phyloP scores from a whole-genome alignment of 2,113 vertebrate species.

The Thalassoma bifasciatum region DNA sequence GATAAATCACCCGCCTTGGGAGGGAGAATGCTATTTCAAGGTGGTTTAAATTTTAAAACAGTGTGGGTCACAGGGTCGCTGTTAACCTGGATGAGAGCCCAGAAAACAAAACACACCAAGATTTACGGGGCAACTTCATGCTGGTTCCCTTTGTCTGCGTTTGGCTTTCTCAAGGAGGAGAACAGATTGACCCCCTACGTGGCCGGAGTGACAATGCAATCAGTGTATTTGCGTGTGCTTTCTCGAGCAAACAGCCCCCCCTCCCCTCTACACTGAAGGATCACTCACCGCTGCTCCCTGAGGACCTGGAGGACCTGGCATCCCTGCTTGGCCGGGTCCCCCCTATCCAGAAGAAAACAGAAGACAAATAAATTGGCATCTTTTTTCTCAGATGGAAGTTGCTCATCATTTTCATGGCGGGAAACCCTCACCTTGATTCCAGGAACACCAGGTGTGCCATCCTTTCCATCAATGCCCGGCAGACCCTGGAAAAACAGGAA shows the following conservation, averaged over 20 bases:
- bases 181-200: slow-evolving; percentile 47
- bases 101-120: slow-evolving; percentile 62
- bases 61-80: slow-evolving; percentile 69
- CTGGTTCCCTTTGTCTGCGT: slow-evolving; percentile 31
- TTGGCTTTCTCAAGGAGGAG: slow-evolving; percentile 27
- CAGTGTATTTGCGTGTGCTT: slow-evolving; percentile 30
- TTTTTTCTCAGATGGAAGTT: slow-evolving; percentile 1
- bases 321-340: slow-evolving; percentile 85
- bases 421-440: slow-evolving; percentile 89
- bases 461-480: slow-evolving; percentile 97
- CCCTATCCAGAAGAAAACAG: slow-evolving; percentile 82
- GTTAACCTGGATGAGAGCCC: slow-evolving; percentile 70
- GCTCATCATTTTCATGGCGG: slow-evolving; percentile 27
- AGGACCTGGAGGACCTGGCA: slow-evolving; percentile 87
- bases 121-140: slow-evolving; percentile 30
- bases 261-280: neutral
- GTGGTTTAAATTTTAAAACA: slow-evolving; percentile 81
- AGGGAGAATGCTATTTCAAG: slow-evolving; percentile 79
- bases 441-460: slow-evolving; percentile 92
- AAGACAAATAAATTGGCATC: slow-evolving; percentile 19
- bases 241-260: neutral
- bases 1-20: slow-evolving; percentile 76
- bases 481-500: slow-evolving; percentile 85
- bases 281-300: slow-evolving; percentile 93
- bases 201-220: slow-evolving; percentile 43